Percentiles rank a stretch among this genome's conserved stretches.
Conservation (phyloP, 2,797 vertebrate species). For the Malacoraja senta region DNA sequence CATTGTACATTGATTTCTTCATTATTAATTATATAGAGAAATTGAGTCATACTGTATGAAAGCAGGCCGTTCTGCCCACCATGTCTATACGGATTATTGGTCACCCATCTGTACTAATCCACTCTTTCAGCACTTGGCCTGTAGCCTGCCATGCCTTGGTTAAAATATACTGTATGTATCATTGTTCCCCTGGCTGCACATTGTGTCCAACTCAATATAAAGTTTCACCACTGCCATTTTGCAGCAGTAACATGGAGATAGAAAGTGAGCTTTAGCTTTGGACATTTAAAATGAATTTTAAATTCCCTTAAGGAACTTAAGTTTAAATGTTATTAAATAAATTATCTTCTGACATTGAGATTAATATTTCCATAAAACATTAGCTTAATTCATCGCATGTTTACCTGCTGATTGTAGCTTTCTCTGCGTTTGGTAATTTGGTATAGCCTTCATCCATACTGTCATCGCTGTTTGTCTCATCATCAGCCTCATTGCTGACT, state of each 20-base stretch:
- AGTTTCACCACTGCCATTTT: background rate
- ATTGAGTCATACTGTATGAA: too few species aligned
- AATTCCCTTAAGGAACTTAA: background rate
- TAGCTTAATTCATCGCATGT: background rate
- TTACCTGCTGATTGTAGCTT: constrained; percentile 77
- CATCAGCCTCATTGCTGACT: constrained; percentile 73
- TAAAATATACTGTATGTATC: too few species aligned
- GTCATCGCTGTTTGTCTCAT: constrained; percentile 71
- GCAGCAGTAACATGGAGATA: background rate
- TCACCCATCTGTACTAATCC: too few species aligned
- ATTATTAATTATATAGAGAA: background rate
- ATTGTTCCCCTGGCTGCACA: background rate
- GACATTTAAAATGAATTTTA: background rate
- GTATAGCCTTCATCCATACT: constrained; percentile 70
- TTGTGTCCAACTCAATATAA: background rate
- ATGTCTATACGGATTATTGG: too few species aligned
- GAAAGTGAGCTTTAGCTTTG: background rate
- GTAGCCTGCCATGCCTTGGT: too few species aligned
- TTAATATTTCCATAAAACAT: background rate
- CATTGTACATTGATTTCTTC: background rate
- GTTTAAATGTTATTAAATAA: background rate
- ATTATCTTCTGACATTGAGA: background rate
- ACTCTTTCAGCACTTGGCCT: too few species aligned
- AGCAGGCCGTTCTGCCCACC: too few species aligned
- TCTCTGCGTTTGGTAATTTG: constrained; percentile 64